A percentile compares a stretch with the other conserved stretches of the same genome.
These are phyloP conservation scores for Drosophila formosana DNA, from an alignment of 2,888 invertebrate species.

Conservation along the genomic window DNA sequence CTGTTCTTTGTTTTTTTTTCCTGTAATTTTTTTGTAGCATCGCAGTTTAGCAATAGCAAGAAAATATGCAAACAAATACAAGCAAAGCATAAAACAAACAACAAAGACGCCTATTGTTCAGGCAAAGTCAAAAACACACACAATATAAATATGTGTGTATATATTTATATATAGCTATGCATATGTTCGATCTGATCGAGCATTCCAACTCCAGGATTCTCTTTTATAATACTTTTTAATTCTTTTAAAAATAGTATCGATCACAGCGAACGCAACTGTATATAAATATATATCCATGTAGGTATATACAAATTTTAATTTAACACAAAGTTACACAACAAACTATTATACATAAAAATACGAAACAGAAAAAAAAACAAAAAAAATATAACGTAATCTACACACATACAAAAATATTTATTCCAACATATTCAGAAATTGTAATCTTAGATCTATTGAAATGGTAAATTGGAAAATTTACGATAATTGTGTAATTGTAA, in stretches of 20 bases:
- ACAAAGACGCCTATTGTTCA: slow-evolving; percentile 7
- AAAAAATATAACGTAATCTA: slow-evolving; percentile 33
- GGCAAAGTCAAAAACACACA: slow-evolving; percentile 49
- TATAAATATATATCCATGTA: slow-evolving; percentile 2
- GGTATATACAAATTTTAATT: slow-evolving; percentile 8
- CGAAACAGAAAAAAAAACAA: slow-evolving; percentile 18
- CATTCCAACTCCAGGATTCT: slow-evolving; percentile 36
- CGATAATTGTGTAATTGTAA: slow-evolving; percentile 65
- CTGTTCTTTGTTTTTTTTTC: slow-evolving; percentile 11
- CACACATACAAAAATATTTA: slow-evolving; percentile 63
- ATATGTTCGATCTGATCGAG: slow-evolving; percentile 40
- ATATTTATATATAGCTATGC: slow-evolving; percentile 16
- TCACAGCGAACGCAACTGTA: slow-evolving; percentile 23
- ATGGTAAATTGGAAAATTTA: slow-evolving; percentile 48
- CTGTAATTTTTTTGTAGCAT: slow-evolving; percentile 3
- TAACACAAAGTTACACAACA: slow-evolving; percentile 31
- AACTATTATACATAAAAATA: slow-evolving; percentile 30
- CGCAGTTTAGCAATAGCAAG: slow-evolving; percentile 31
- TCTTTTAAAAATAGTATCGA: slow-evolving; percentile 9
- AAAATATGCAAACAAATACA: slow-evolving; percentile 20
- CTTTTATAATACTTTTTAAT: not conserved
- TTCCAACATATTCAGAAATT: slow-evolving; percentile 67
- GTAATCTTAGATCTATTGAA: slow-evolving; percentile 54
- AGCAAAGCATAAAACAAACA: slow-evolving; percentile 12
- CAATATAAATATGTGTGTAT: slow-evolving; percentile 12